Base-by-base conservation (phyloP, 2,888 invertebrate species). In the Steromphala cineraria region DNA sequence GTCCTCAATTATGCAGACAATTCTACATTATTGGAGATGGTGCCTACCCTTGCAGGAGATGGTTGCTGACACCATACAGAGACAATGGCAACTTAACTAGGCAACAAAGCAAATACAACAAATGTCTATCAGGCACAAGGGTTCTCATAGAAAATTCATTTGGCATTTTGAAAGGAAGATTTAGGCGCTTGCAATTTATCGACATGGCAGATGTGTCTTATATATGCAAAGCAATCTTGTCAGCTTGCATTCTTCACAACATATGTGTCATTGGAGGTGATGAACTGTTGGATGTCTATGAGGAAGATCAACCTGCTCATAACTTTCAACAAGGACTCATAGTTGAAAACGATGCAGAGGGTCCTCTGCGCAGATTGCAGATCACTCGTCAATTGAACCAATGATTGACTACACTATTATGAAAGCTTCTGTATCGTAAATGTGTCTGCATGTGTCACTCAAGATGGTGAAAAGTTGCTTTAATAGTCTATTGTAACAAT, bases 211-310 rank as follows among this genome's bases (percentile, higher is more conserved):
- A 71, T 52, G 75, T 81, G 24, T 17, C 40, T 28, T 74, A 28
- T 31, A 79, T 79, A 36, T 79, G 80, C 15, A 55, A 83, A 55
- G 40, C 81, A 19, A 74, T 74, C 79, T 80, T 84, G 15, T 21
- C 82, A 24, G 79, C 81, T 56, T 86, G 84, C 76, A 53, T 75
- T 62, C 81, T 86, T 8, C 84, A 83, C 67, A 84, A 85, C 55
- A 83, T 86, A 19, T 84, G 81, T 76, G 78, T 83, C 15, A 53
- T 82, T 62, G 55, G 80, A 74, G 56, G 78, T 13, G 85, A 85
- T 78, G 81, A 81, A 46, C 52, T 80, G 53, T 79, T 53, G 21
- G 79, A 83, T 21, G 71, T 77, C 53, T 83, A 80, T 56, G 76
- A 83, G 53, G 81, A 83, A 75, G 56, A 71, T 17, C 28, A 31